These are phyloP conservation scores for Anarrhichthys ocellatus DNA, from an alignment of 2,113 vertebrate genomes.

Conservation along the genomic window DNA sequence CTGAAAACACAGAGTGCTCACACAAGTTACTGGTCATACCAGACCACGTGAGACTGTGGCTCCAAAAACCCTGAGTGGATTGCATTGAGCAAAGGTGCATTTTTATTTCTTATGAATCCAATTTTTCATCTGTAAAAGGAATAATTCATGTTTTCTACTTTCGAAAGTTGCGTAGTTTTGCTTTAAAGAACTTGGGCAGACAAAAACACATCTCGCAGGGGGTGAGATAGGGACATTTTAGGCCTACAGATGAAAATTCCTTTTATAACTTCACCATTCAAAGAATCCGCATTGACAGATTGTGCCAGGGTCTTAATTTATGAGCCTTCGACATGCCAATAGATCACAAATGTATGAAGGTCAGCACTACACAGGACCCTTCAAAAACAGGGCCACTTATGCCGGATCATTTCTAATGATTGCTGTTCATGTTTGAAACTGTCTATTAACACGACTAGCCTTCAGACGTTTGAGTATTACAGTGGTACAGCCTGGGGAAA, in stretches of 20 bases:
- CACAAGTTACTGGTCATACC: no score
- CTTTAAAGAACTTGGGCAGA: background rate
- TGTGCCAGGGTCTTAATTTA: background rate
- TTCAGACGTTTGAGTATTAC: background rate
- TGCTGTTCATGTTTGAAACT: background rate
- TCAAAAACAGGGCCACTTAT: background rate
- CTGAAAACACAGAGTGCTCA: no score
- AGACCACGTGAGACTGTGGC: background rate
- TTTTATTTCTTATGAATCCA: background rate
- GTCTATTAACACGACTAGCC: background rate
- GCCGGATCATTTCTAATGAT: background rate
- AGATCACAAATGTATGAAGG: background rate
- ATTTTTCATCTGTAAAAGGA: background rate
- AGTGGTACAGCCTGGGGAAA: constrained; percentile 7
- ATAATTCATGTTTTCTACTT: background rate
- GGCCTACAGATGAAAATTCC: background rate
- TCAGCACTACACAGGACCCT: background rate
- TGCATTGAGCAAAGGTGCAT: background rate
- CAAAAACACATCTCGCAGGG: background rate
- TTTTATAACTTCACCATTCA: background rate
- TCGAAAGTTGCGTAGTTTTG: background rate
- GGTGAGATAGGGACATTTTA: background rate
- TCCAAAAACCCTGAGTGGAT: background rate
- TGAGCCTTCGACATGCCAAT: background rate
- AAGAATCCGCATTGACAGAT: background rate